These are phyloP conservation scores for Sycon ciliatum DNA, from an alignment of 37 sponge, comb jelly and placozoan species.

Conservation along the genomic window DNA sequence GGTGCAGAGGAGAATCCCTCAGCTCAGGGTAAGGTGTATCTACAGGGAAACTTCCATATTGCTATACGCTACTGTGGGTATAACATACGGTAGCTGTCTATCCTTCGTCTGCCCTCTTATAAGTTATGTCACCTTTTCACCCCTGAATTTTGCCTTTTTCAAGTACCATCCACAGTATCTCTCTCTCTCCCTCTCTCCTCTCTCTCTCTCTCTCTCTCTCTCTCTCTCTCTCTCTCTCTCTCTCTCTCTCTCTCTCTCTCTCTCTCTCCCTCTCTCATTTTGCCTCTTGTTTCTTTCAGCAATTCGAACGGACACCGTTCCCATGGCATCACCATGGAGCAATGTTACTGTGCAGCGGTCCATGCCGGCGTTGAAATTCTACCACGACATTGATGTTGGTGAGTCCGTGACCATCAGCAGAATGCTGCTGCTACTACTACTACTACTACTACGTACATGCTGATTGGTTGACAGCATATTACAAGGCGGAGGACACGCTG, in stretches of 20 bases:
- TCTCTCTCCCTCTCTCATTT: neutral
- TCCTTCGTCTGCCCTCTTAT: neutral
- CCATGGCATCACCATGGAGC: slow-evolving; percentile 54
- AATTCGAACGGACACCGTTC: slow-evolving; percentile 25
- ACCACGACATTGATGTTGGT: slow-evolving; percentile 69
- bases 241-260: neutral
- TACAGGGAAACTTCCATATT: neutral
- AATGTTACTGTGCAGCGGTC: slow-evolving; percentile 39
- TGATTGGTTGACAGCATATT: too few relatives aligned
- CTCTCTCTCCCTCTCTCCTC: too few relatives aligned
- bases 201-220: too few relatives aligned
- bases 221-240: too few relatives aligned
- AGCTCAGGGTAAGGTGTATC: slow-evolving; percentile 1
- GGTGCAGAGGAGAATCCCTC: slow-evolving; percentile 62
- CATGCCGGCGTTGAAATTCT: slow-evolving; percentile 72
- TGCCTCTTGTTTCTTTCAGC: slow-evolving; percentile 21
- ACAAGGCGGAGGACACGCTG: too few relatives aligned
- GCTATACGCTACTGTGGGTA: neutral
- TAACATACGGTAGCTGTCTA: neutral
- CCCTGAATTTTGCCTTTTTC: slow-evolving; percentile 13
- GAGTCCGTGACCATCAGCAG: slow-evolving; percentile 11
- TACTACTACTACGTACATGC: too few relatives aligned
- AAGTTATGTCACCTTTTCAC: too few relatives aligned
- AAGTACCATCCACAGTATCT: too few relatives aligned
- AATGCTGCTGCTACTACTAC: too few relatives aligned